A percentile compares a stretch with the other conserved stretches of the same genome.
Evolutionary conservation across 2,797 vertebrate genomes (phyloP).

Genomic region (Mastacembelus armatus): DNA sequence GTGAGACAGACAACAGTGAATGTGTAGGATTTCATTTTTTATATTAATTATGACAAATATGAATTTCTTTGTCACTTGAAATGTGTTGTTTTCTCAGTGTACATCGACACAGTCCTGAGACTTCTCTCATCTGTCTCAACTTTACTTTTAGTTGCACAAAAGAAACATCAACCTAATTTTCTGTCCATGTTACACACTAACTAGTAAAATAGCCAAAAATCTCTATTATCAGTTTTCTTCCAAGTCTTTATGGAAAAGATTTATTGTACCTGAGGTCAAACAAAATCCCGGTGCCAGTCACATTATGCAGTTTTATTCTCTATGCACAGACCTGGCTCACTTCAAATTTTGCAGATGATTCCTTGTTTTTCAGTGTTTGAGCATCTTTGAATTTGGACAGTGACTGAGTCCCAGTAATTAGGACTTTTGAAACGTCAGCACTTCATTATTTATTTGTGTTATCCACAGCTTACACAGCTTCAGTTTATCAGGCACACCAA

Average conservation of each 20-base stretch:
- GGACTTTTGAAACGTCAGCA: background rate
- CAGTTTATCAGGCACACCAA: no score
- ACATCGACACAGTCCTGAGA: background rate
- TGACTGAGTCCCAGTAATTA: background rate
- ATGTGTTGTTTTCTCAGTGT: background rate
- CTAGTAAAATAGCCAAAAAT: background rate
- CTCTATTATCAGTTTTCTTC: slow-evolving; percentile 5
- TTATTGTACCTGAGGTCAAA: no score
- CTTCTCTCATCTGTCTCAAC: background rate
- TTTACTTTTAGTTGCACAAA: background rate
- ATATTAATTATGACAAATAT: slow-evolving; percentile 58
- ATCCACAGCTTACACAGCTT: background rate
- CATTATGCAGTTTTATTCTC: slow-evolving; percentile 31
- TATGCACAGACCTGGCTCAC: slow-evolving; percentile 38
- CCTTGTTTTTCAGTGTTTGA: no score
- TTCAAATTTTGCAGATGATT: background rate
- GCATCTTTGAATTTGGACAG: no score
- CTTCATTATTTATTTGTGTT: background rate
- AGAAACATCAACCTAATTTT: background rate
- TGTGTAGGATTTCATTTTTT: slow-evolving; percentile 22
- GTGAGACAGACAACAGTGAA: slow-evolving; percentile 28
- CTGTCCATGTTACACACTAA: slow-evolving; percentile 1
- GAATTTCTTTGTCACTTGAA: slow-evolving; percentile 11
- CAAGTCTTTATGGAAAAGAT: no score
- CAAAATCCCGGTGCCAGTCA: background rate